Evolutionary conservation across 2,113 vertebrate genomes (phyloP), one percentile per base, ranked within the genome.

Genomic region (Aptenodytes patagonicus): DNA sequence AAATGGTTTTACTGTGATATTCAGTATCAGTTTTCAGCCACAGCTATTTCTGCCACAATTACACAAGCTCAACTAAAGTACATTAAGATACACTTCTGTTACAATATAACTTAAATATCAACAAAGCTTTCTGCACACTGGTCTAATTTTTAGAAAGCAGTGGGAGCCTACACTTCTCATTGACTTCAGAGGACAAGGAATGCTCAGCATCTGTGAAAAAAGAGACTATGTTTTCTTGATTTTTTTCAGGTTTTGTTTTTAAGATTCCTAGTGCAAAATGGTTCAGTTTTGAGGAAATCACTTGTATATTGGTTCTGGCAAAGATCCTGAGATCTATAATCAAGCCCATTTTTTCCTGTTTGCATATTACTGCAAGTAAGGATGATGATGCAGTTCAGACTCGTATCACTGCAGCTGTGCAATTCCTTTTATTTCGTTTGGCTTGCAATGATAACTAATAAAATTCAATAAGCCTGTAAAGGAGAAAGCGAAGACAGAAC

Each of bases 401-500:
- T 79, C 44, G 5, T 60, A 90, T 34, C 72, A 81, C 34, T 47
- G 76, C 92, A 95, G 92, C 93, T 96, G 94, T 92, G 86, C 60
- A 81, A 58, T 69, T 90, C 40, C 68, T 93, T 95, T 91, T 57
- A 86, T 81, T 93, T 89, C 7, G 2, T 91, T 73, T 90, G 78
- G 71, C 62, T 95, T 89, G 51, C 71, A 94, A 51, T 70, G 60
- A 77, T 73, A 93, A 89, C 89, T 83, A 95, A 73, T 90, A 92
- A 95, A 92, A 94, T 65, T 77, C 86, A 88, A 62, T 73, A 46
- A 95, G 51, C 71, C 87, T 87, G 46, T 83, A 84, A 84, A 94
- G 69, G 20, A 94, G 51, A 58, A 91, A 77, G 90, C 16, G 55
- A 87, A 86, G 83, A 92, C 64, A 83, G 76, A 95, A 92, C 13